Evolutionary conservation across 2,888 invertebrate species (phyloP).

Genomic region (Cryptocephalus moraei): DNA sequence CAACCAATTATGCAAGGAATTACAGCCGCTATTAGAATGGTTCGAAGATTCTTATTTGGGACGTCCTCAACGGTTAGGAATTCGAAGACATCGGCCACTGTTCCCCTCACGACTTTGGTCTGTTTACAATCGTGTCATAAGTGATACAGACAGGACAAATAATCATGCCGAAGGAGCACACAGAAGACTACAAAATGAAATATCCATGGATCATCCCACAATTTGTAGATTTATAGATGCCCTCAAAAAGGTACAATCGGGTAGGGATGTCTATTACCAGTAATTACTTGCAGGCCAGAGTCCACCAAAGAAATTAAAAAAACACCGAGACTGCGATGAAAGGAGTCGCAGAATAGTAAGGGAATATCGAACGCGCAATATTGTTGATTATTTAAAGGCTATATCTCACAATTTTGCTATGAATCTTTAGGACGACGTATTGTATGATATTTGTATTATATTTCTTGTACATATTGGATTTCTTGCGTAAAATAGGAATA

Average conservation of each 20-base stretch:
- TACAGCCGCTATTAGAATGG: constrained; percentile 1
- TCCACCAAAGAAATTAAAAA: background rate
- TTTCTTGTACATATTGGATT: no score
- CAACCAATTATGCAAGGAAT: constrained; percentile 1
- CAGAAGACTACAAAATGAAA: constrained; percentile 1
- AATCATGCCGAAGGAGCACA: constrained; percentile 6
- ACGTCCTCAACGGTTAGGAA: background rate
- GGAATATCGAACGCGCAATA: background rate
- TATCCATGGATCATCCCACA: background rate
- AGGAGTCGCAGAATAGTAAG: background rate
- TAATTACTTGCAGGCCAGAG: background rate
- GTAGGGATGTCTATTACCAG: background rate
- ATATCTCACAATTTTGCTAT: background rate
- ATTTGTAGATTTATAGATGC: constrained; percentile 5
- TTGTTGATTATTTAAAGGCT: background rate
- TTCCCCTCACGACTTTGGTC: constrained; percentile 5
- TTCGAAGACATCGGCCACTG: constrained; percentile 3
- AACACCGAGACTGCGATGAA: background rate
- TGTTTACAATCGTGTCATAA: constrained; percentile 1
- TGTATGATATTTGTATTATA: no score
- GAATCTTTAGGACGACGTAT: background rate
- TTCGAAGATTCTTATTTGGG: background rate
- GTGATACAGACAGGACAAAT: constrained; percentile 3
- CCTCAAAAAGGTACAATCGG: background rate
- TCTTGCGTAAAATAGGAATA: no score